These are phyloP conservation scores for Tautogolabrus adspersus DNA, from an alignment of 2,113 vertebrate species.

Conservation along the genomic window DNA sequence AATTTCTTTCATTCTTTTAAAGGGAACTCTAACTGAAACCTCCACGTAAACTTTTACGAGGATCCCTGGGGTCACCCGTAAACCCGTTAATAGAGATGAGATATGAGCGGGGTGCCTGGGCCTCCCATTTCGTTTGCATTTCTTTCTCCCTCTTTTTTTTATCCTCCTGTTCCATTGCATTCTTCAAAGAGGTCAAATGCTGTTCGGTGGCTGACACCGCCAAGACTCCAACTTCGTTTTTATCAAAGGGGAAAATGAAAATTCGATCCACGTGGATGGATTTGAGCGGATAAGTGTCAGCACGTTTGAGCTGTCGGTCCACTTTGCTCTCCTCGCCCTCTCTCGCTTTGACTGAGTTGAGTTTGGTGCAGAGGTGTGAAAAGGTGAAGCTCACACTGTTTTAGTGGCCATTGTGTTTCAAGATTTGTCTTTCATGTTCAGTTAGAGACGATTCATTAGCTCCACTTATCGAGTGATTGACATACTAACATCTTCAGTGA, in stretches of 20 bases:
- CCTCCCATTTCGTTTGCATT: slow-evolving; percentile 86
- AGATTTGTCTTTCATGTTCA: slow-evolving; percentile 45
- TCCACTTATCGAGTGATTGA: slow-evolving; percentile 38
- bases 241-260: slow-evolving; percentile 47
- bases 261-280: slow-evolving; percentile 45
- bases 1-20: slow-evolving; percentile 88
- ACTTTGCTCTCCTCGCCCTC: neutral
- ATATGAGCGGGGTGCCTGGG: slow-evolving; percentile 83
- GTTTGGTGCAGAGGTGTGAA: slow-evolving; percentile 46
- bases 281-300: slow-evolving; percentile 25
- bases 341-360: slow-evolving; percentile 18
- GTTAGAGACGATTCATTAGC: slow-evolving; percentile 48
- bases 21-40: slow-evolving; percentile 85
- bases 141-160: slow-evolving; percentile 50
- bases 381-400: slow-evolving; percentile 73
- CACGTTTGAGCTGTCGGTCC: slow-evolving; percentile 9
- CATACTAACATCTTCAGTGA: slow-evolving; percentile 5
- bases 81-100: slow-evolving; percentile 90
- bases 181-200: slow-evolving; percentile 83
- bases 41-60: slow-evolving; percentile 87
- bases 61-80: slow-evolving; percentile 88
- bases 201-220: slow-evolving; percentile 70
- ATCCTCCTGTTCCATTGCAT: slow-evolving; percentile 74
- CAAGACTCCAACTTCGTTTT: slow-evolving; percentile 47
- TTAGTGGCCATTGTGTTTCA: slow-evolving; percentile 59